Evolutionary conservation across 2,113 vertebrate species (phyloP), one percentile per base, ranked within the genome.

Genomic region (Condylura cristata): DNA sequence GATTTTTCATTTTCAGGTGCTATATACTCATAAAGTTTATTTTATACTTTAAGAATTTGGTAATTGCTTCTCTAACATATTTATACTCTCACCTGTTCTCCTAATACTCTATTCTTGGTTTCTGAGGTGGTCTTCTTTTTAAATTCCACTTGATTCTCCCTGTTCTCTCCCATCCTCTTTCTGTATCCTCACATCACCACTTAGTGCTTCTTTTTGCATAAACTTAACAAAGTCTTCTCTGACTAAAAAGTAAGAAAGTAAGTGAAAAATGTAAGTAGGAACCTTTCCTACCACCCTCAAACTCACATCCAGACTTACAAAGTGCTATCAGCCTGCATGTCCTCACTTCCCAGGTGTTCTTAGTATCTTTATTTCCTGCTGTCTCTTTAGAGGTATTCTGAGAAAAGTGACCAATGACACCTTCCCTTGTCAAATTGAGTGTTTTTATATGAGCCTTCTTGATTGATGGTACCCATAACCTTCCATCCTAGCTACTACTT

Each of bases 1-100:
- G 41, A 60, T 46, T 83, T 81, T 91, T 16, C 53, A 56, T 88
- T 96, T 91, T 76, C 51, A 58, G 80, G 87, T 96, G 80, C 94
- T 93, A 66, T 53, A 93, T 94, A 89, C 39, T 89, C 44, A 71
- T 39, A 89, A 65, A 92, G 39, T 74, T 66, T 91, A 78, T 82
- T 93, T 91, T 90, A 44, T 72, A 83, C 88, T 78, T 92, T 66
- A 34, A 70, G n/a, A 18, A 48, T 61, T 30, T 89, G n/a, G 20
- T 41, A 56, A 24, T 7, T 58, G 39, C 4, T 76, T 79, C 37
- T 72, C 20, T 28, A 58, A 30, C 68, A n/a, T 78, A 37, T 82
- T 91, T 79, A 46, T 14, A 58, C 60, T 88, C 76, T 60, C 10
- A 39, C n/a, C 39, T 76, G 46, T 28, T 44, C 51, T 80, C 51